Evolutionary conservation across 1,140 invertebrate genomes (phyloP).

Genomic region (Cydia strobilella): DNA sequence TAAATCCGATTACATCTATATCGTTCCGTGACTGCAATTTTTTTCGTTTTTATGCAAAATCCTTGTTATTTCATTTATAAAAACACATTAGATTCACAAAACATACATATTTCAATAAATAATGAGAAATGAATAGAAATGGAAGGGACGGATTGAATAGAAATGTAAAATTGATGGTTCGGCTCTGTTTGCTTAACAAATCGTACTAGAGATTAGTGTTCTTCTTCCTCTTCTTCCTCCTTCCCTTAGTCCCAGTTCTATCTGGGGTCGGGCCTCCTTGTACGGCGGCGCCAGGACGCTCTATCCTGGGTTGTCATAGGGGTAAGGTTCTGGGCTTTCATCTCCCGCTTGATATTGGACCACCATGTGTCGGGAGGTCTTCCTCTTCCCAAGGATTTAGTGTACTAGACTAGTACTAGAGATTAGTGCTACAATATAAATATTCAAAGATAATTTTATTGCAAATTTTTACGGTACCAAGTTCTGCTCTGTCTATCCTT

Average conservation of each 20-base stretch:
- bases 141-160: background rate
- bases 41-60: constrained; percentile 22
- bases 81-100: background rate
- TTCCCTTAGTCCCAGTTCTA: too few relatives aligned
- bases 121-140: background rate
- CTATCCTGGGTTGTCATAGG: too few relatives aligned
- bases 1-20: constrained; percentile 29
- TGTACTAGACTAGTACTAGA: too few relatives aligned
- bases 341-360: too few relatives aligned
- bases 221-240: too few relatives aligned
- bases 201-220: background rate
- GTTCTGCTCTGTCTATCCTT: too few relatives aligned
- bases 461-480: too few relatives aligned
- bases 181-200: background rate
- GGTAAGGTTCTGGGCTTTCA: too few relatives aligned
- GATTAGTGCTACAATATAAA: background rate
- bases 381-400: too few relatives aligned
- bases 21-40: constrained; percentile 15
- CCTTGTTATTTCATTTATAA: background rate
- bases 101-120: background rate
- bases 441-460: background rate
- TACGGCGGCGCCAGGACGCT: too few relatives aligned
- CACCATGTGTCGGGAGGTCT: too few relatives aligned
- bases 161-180: background rate
- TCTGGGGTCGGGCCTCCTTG: too few relatives aligned